Evolutionary conservation across 2,797 vertebrate genomes (phyloP), one percentile per base, ranked within the genome.

Genomic region (Oophaga sylvatica): DNA sequence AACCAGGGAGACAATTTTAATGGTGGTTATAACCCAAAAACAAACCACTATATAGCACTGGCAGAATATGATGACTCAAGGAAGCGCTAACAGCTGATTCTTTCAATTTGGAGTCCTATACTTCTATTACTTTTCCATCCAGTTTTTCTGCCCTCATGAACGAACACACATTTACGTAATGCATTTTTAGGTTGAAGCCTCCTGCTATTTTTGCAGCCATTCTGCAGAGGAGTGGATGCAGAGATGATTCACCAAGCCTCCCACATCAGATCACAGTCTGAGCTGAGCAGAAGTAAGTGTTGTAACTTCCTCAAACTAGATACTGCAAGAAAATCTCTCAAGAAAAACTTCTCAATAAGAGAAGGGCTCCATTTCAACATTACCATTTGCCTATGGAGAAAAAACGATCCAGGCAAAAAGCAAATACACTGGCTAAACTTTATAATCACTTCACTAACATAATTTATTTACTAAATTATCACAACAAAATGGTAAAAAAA

Each of bases 191-290:
- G 63, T 8, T 81, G 41, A 41, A n/a, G 60, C 19, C 12, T 31
- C n/a, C 60, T 45, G 79, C 79, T 81, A 41, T 80, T 80, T 63
- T 60, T 62, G 35, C 19, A 63, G 53, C 41, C 60, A 20, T 35
- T 62, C 29, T 80, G 78, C 78, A 80, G 76, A 79, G 78, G 59
- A 80, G 59, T 63, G 53, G 20, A 41, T 60, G 26, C 9, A 5
- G 17, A 62, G 78, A 80, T 80, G 78, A 80, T 35, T 80, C 78
- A 80, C 59, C 29, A 63, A 2, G 20, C 53, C 29, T 62, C 60
- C 15, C 60, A 63, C 62, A 81, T 81, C 20, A 45, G 59, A 80
- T 63, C 60, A 78, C 48, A 80, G 17, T 31, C 53, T 35, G 29
- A 41, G 35, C 0, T 22, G 7, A 20, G 78, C 56, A n/a, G n/a